Base-by-base conservation (phyloP, 2,888 invertebrate genomes). In the Amiota minor region DNA sequence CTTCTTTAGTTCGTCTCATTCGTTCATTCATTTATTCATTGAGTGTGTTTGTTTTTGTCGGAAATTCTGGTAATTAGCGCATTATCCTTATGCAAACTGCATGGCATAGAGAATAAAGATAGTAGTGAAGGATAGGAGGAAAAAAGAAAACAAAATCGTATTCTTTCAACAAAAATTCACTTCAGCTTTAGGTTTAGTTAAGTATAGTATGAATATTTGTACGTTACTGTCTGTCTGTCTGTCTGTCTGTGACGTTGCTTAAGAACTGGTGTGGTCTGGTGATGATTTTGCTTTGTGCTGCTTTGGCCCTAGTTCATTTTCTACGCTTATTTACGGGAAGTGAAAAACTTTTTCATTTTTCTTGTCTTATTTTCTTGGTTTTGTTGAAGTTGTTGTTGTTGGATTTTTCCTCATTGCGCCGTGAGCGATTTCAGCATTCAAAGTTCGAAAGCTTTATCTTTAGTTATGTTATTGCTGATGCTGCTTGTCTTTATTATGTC, bases 11-110 rank as follows among this genome's bases (percentile, higher is more conserved):
- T 20, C 35, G 9, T 18, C n/a, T 53, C 6, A 47, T 64, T 55
- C 50, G 53, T 35, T 35, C 35, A 35, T 35, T 35, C 35, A 35
- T 35, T 35, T 35, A 35, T 35, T 35, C 56, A 53, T n/a, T 35
- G 50, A 50, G 53, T 53, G 53, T 72, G 56, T 72, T 74, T 16
- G 62, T 74, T 61, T 65, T 50, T 14, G 53, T 67, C 67, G 49
- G 72, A 73, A 73, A 72, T 62, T 72, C 73, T 72, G 67, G 62
- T 75, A 75, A 75, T 75, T 73, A 73, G 73, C 65, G 61, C 70
- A 35, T 68, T 10, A 68, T 68, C 67, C 71, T 71, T 23, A 68
- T 50, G 67, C 67, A 68, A 68, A 68, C 67, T 65, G 65, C 46
- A 65, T 47, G 1, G 47, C 18, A 18, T 59, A 68, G 11, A 68